Percentiles rank a stretch among this genome's conserved stretches.
phyloP scores from a whole-genome alignment of 2,113 vertebrate genomes.

The Peromyscus polionotus region DNA sequence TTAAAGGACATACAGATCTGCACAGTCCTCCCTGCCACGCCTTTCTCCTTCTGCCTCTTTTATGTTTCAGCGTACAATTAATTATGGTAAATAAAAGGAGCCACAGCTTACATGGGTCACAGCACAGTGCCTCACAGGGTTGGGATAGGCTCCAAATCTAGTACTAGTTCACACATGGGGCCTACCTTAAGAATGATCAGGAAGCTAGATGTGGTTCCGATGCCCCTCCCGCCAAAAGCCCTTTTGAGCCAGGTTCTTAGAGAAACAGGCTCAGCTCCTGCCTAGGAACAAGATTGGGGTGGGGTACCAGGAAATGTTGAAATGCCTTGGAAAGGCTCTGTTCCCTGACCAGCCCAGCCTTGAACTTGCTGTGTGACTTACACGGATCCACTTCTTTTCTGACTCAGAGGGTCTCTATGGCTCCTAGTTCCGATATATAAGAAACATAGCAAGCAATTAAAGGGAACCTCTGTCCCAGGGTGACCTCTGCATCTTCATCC shows the following conservation, averaged over 20 bases:
- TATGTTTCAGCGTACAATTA: slow-evolving; percentile 61
- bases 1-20: slow-evolving; percentile 65
- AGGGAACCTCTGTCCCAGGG: not conserved
- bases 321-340: not conserved
- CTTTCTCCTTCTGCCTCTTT: slow-evolving; percentile 71
- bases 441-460: not conserved
- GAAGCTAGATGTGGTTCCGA: not conserved
- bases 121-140: not conserved
- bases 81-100: slow-evolving; percentile 46
- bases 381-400: not conserved
- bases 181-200: fast-evolving
- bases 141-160: not conserved
- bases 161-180: not conserved
- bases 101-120: not conserved
- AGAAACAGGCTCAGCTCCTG: not conserved
- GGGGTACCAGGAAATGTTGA: not conserved
- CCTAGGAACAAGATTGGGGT: not conserved
- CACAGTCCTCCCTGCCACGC: slow-evolving; percentile 35
- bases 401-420: not conserved
- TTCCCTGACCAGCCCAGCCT: not conserved
- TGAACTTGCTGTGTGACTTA: not conserved
- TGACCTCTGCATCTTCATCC: not conserved
- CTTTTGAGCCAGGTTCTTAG: not conserved
- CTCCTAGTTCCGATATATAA: not conserved
- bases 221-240: not conserved